Conservation (phyloP, 2,113 vertebrate species). For the Damaliscus lunatus region DNA sequence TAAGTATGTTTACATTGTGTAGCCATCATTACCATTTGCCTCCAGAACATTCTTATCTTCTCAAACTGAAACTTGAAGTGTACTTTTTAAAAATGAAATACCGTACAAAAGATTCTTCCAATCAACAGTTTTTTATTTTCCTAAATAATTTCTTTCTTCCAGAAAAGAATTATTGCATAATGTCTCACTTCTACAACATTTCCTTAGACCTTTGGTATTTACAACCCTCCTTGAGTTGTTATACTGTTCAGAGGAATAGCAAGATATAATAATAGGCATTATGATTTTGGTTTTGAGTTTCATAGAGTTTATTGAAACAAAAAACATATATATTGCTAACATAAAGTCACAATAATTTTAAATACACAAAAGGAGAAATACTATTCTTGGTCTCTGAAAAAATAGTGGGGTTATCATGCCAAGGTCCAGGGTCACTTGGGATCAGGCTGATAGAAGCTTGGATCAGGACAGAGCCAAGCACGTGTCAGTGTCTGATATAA, state of each 20-base stretch:
- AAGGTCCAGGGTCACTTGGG: neutral
- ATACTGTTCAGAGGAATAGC: neutral
- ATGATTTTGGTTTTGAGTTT: constrained; percentile 13
- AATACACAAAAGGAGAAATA: neutral
- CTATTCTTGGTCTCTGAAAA: neutral
- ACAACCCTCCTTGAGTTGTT: neutral
- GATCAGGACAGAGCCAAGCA: neutral
- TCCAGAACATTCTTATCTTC: neutral
- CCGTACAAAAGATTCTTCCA: neutral
- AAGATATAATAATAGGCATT: neutral
- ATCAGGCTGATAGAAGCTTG: neutral
- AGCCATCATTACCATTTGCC: neutral
- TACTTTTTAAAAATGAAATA: neutral
- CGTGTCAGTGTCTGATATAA: neutral
- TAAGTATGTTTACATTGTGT: neutral
- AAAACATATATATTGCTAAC: neutral
- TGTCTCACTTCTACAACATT: neutral
- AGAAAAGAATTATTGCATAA: neutral
- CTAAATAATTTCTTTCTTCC: neutral
- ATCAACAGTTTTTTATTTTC: neutral
- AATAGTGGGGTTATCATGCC: neutral
- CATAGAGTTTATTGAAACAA: neutral
- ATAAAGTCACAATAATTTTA: constrained; percentile 14
- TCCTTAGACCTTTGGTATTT: neutral
- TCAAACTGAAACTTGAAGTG: neutral